Conservation (phyloP, 2,888 invertebrate genomes). For the Sinopyrophorus schimmeli region DNA sequence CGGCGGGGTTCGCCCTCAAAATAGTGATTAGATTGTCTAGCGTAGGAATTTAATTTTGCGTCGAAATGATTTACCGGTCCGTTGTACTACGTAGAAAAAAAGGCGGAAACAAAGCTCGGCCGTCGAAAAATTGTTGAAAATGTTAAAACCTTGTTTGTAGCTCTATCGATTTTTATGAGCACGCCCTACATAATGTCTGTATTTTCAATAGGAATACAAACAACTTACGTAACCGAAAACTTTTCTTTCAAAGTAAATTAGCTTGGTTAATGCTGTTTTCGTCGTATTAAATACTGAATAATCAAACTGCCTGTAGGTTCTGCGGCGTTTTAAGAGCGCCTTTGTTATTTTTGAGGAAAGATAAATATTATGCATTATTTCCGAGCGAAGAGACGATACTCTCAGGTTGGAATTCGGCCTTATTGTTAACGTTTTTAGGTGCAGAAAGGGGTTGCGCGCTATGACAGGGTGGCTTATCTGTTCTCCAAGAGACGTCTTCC, state of each 20-base stretch:
- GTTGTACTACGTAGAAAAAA: too few relatives aligned
- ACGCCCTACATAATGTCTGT: too few relatives aligned
- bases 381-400: constrained; percentile 5
- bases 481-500: constrained; percentile 42
- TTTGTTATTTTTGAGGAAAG: constrained; percentile 17
- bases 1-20: too few relatives aligned
- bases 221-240: too few relatives aligned
- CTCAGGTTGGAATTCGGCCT: constrained; percentile 19
- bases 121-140: too few relatives aligned
- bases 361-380: constrained; percentile 18
- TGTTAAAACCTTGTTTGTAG: too few relatives aligned
- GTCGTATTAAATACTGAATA: constrained; percentile 8
- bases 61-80: too few relatives aligned
- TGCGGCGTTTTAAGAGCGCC: constrained; percentile 8
- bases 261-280: background rate
- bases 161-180: too few relatives aligned
- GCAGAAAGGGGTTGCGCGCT: constrained; percentile 29
- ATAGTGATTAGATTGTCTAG: too few relatives aligned
- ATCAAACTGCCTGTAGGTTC: constrained; percentile 7
- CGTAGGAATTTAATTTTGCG: too few relatives aligned
- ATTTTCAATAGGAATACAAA: too few relatives aligned
- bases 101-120: too few relatives aligned
- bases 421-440: constrained; percentile 23
- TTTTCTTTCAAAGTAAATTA: background rate
- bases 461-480: constrained; percentile 35